These are phyloP conservation scores for Halisarca cf. caerulea DNA, from an alignment of 37 sponge, comb jelly and placozoan species.

Conservation along the genomic window DNA sequence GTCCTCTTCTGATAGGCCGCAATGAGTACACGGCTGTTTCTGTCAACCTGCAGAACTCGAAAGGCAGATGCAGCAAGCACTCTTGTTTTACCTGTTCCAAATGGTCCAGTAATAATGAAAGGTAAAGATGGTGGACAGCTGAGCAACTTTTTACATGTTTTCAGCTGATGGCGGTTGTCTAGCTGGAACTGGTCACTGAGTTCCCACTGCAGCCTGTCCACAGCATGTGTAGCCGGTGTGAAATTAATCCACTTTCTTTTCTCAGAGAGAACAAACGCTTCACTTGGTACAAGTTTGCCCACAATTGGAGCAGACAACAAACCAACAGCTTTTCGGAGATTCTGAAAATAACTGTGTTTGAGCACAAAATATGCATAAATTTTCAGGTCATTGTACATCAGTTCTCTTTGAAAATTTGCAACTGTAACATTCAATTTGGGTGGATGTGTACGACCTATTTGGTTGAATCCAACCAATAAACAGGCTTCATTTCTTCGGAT, in stretches of 20 bases:
- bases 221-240: not conserved
- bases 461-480: no score
- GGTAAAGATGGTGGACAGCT: constrained; percentile 33
- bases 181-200: not conserved
- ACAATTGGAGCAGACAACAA: constrained; percentile 23
- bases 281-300: constrained; percentile 40
- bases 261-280: no score
- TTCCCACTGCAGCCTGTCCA: not conserved
- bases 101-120: constrained; percentile 61
- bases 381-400: no score
- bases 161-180: constrained; percentile 12
- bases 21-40: no score
- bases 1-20: no score
- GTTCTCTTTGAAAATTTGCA: no score
- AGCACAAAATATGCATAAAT: constrained; percentile 43
- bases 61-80: constrained; percentile 58
- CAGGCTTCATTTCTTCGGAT: no score
- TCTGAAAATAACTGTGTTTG: constrained; percentile 63
- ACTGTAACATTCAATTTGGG: no score
- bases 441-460: no score
- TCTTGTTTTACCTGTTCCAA: constrained; percentile 82
- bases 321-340: constrained; percentile 41
- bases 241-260: not conserved
- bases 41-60: no score
- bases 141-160: constrained; percentile 26